Conservation (phyloP, 2,888 invertebrate species). For the Sphaeridia pumilis region DNA sequence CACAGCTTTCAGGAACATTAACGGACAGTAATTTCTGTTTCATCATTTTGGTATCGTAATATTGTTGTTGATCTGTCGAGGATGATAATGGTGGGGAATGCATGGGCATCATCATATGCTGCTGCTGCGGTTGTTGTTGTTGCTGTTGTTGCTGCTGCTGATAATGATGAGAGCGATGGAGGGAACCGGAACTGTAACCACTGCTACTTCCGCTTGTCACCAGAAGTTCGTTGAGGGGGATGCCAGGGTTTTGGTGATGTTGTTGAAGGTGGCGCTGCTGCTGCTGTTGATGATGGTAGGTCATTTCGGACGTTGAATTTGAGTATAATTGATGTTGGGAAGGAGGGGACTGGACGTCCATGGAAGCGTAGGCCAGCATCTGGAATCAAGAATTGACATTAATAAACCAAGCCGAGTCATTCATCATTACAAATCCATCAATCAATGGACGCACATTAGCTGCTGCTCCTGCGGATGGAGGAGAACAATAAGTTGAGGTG, state of each 20-base stretch:
- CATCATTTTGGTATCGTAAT: constrained; percentile 35
- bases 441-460: too few species aligned
- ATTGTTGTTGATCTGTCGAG: constrained; percentile 8
- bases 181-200: background rate
- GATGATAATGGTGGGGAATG: background rate
- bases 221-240: background rate
- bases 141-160: background rate
- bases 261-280: too few species aligned
- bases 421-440: background rate
- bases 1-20: constrained; percentile 36
- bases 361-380: too few species aligned
- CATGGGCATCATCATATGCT: background rate
- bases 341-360: too few species aligned
- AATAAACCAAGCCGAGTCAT: too few species aligned
- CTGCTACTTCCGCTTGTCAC: background rate
- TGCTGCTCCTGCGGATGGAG: too few species aligned
- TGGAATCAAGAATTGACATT: too few species aligned
- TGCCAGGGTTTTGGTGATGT: too few species aligned
- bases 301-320: too few species aligned
- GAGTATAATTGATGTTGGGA: too few species aligned
- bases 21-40: constrained; percentile 35
- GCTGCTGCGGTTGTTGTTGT: background rate
- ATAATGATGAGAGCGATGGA: background rate
- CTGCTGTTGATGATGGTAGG: too few species aligned
- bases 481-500: too few species aligned